phyloP scores from a whole-genome alignment of 1,140 invertebrate genomes.

The Drosophila tsacasi region DNA sequence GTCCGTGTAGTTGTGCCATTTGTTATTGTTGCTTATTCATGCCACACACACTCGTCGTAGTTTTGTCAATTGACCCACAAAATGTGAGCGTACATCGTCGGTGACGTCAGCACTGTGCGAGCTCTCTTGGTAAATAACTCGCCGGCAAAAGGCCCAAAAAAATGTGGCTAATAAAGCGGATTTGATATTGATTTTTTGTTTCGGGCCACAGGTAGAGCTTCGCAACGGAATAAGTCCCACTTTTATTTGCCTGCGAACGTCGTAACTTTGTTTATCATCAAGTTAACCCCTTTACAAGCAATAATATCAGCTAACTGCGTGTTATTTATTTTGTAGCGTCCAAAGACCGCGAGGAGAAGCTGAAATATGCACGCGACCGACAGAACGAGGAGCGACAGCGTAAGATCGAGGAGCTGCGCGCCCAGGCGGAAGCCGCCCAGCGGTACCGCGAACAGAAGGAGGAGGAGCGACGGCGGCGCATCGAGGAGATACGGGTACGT shows the following conservation, averaged over 20 bases:
- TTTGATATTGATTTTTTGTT: conserved; percentile 38
- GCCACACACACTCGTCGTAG: conserved; percentile 6
- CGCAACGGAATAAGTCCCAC: conserved; percentile 25
- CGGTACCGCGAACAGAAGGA: conserved; percentile 95
- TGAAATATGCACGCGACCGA: conserved; percentile 90
- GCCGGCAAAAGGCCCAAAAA: conserved; percentile 69
- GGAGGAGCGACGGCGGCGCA: conserved; percentile 91
- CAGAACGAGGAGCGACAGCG: conserved; percentile 94
- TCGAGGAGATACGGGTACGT: conserved; percentile 91
- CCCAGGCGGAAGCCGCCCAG: conserved; percentile 94
- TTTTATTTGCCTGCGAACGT: conserved; percentile 57
- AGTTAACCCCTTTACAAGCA: conserved; percentile 21
- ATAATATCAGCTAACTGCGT: conserved; percentile 12
- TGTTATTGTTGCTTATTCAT: conserved; percentile 46
- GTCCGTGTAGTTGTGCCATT: conserved; percentile 41
- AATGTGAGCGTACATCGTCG: conserved; percentile 45
- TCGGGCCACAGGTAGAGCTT: conserved; percentile 57
- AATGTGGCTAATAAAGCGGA: conserved; percentile 29
- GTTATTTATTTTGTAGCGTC: conserved; percentile 56
- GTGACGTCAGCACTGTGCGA: conserved; percentile 67
- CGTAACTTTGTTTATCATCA: conserved; percentile 23
- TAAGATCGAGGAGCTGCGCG: conserved; percentile 93
- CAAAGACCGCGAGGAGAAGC: conserved; percentile 87
- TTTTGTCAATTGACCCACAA: conserved; percentile 80
- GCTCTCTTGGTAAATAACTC: conserved; percentile 48